A percentile compares a stretch with the other conserved stretches of the same genome.
These are phyloP conservation scores for Ailuropoda melanoleuca DNA, from an alignment of 2,113 vertebrate genomes.

Conservation along the genomic window DNA sequence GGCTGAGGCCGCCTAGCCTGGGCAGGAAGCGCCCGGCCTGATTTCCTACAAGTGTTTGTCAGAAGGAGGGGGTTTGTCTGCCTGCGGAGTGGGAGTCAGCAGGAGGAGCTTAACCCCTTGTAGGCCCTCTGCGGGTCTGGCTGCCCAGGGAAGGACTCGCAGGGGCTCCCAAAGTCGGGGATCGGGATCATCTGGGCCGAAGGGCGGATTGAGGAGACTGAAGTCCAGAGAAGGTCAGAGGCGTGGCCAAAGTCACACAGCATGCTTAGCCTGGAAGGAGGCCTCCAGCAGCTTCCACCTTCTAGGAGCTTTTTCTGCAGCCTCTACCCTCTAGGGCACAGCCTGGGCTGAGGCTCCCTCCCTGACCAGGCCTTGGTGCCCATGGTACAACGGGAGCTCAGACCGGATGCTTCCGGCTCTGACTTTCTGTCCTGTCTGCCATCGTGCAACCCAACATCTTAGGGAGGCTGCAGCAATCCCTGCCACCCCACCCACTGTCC, in stretches of 20 bases:
- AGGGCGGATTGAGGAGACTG: not conserved
- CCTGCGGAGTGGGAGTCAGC: not conserved
- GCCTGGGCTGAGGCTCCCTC: not conserved
- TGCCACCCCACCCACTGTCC: not conserved
- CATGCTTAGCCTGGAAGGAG: not conserved
- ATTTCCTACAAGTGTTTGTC: slow-evolving; percentile 78
- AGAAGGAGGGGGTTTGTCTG: slow-evolving; percentile 71
- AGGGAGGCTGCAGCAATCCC: not conserved
- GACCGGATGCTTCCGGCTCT: not conserved
- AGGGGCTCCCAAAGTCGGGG: not conserved
- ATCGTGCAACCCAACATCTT: not conserved
- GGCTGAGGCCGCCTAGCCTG: slow-evolving; percentile 53
- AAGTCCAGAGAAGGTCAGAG: not conserved
- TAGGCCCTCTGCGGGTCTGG: not conserved
- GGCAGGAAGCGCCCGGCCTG: slow-evolving; percentile 74
- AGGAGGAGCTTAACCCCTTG: slow-evolving; percentile 73
- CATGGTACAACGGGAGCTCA: not conserved
- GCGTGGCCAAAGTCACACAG: not conserved
- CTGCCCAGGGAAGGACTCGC: not conserved
- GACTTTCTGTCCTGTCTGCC: not conserved
- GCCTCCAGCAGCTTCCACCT: not conserved
- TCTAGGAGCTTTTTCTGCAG: not conserved
- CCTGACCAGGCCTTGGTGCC: not conserved
- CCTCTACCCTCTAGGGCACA: not conserved
- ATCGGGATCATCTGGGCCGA: not conserved